A percentile compares a stretch with the other conserved stretches of the same genome.
Evolutionary conservation across 2,113 vertebrate genomes (phyloP).

Genomic region (Otis tarda): DNA sequence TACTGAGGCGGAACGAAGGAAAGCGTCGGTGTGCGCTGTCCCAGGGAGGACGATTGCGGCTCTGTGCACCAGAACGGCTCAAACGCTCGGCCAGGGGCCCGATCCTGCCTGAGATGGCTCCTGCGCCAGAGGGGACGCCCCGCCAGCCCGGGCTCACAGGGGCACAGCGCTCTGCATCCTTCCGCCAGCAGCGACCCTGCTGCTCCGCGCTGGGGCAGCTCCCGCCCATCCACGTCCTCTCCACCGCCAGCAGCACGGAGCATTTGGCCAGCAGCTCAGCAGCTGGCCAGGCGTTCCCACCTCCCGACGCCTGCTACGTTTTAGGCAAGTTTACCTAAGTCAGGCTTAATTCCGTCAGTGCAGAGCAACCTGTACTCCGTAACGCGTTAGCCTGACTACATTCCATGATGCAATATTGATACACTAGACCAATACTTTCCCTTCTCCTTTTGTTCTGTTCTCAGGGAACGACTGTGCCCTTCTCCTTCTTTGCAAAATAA

Average conservation of each 20-base stretch:
- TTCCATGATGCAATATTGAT: background rate
- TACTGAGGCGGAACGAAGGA: conserved; percentile 34
- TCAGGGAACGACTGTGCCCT: background rate
- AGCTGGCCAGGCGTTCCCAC: background rate
- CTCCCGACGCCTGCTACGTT: rapidly evolving
- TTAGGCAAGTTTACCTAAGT: background rate
- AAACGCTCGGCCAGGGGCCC: background rate
- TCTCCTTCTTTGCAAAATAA: background rate
- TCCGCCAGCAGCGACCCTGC: background rate
- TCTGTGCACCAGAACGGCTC: background rate
- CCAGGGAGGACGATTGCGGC: background rate
- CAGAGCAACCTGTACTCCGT: background rate
- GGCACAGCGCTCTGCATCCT: background rate
- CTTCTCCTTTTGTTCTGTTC: background rate
- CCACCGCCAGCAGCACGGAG: background rate
- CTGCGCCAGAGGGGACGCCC: background rate
- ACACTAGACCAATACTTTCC: background rate
- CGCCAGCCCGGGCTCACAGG: rapidly evolving
- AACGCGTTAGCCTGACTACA: background rate
- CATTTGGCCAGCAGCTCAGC: background rate
- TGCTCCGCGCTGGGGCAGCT: rapidly evolving
- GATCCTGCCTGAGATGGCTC: background rate
- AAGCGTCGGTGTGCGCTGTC: background rate
- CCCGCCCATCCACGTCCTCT: background rate
- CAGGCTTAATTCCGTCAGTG: background rate